Conservation (phyloP, 2,113 vertebrate species). For the Guaruba guarouba region DNA sequence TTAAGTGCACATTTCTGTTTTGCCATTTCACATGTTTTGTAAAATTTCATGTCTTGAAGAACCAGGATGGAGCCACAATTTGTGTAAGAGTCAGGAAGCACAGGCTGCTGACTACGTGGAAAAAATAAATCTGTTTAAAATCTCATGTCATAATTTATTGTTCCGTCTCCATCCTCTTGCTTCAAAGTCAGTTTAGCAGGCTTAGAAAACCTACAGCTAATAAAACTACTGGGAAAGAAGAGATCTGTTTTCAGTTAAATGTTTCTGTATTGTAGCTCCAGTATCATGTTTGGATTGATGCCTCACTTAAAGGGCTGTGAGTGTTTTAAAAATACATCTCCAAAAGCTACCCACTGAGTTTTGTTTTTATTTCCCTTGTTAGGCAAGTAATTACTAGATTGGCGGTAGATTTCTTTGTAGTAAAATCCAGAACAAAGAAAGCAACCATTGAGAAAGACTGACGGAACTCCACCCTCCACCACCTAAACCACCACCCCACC, state of each 20-base stretch:
- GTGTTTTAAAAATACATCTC: neutral
- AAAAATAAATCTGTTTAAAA: neutral
- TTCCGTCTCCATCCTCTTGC: neutral
- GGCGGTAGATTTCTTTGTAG: neutral
- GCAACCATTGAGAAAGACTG: neutral
- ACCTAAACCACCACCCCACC: neutral
- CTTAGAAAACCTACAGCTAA: neutral
- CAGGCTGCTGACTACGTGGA: neutral
- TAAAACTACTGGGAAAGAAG: neutral
- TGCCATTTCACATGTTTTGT: neutral
- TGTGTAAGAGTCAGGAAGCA: neutral
- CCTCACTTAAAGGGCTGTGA: neutral
- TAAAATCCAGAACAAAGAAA: neutral
- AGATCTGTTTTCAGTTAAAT: conserved; percentile 11
- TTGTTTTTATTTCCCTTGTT: neutral
- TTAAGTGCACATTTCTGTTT: neutral
- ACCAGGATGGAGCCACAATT: neutral
- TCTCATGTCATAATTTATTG: neutral
- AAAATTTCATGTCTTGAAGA: neutral
- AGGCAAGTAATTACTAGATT: neutral
- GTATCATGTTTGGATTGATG: neutral
- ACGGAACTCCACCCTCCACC: neutral
- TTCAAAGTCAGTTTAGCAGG: conserved; percentile 13
- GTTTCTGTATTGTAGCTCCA: neutral
- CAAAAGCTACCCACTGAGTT: neutral